These are phyloP conservation scores for Danionella cerebrum DNA, from an alignment of 2,113 vertebrate genomes.

Conservation along the genomic window DNA sequence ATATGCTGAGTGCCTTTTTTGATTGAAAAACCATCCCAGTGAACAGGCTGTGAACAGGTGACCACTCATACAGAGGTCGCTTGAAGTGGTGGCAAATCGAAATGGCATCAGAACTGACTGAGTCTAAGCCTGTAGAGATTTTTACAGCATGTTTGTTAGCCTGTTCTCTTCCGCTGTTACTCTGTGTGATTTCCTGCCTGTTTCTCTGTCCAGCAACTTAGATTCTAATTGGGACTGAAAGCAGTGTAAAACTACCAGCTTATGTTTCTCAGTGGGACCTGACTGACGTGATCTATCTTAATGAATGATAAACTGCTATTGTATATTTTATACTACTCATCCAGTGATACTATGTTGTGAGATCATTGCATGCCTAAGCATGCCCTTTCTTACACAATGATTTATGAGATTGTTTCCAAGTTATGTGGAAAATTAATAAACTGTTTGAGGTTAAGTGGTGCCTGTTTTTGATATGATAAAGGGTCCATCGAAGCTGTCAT, in stretches of 20 bases:
- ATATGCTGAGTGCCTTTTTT: conserved; percentile 69
- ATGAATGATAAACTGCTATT: conserved; percentile 71
- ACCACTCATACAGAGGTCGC: conserved; percentile 19
- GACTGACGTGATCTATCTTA: conserved; percentile 57
- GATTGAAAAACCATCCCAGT: conserved; percentile 45
- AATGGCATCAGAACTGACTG: conserved; percentile 55
- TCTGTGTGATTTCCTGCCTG: conserved; percentile 60
- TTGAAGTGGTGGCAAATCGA: conserved; percentile 35
- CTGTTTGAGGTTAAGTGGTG: conserved; percentile 60
- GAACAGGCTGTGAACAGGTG: conserved; percentile 38
- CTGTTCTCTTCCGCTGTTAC: conserved; percentile 67
- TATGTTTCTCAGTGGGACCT: conserved; percentile 63
- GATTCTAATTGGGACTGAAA: conserved; percentile 58
- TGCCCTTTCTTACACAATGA: conserved; percentile 76
- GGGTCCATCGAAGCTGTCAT: too few relatives aligned
- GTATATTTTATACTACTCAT: conserved; percentile 74
- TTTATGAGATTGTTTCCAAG: conserved; percentile 74
- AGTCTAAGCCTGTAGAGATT: conserved; percentile 58
- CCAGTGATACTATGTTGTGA: conserved; percentile 73
- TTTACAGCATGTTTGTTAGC: conserved; percentile 73
- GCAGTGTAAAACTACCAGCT: conserved; percentile 67
- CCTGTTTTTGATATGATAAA: neutral
- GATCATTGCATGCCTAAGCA: conserved; percentile 74
- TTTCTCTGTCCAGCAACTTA: conserved; percentile 61
- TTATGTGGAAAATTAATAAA: conserved; percentile 70